Base-by-base conservation (phyloP, 1,140 invertebrate genomes). In the Pseudoatta argentina region DNA sequence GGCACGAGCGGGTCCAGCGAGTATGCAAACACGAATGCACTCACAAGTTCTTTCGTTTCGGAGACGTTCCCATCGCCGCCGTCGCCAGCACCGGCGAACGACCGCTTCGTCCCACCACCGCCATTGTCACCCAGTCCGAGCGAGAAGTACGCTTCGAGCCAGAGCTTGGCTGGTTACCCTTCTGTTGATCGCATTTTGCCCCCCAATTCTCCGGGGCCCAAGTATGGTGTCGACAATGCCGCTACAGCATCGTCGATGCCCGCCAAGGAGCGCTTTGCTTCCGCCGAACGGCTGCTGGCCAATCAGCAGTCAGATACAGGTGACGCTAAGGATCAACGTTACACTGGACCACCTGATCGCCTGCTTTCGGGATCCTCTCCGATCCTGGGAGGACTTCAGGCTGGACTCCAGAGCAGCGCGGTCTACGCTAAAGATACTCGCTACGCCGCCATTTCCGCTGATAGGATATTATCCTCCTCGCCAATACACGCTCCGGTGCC, bases 31-130 rank as follows among this genome's bases (percentile, higher is more conserved):
- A 24, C 83, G 21, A 89, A 85, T 64, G 89, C 87, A 63, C 66
- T 92, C 57, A 67, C 79, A n/a, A 92, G 91, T 16, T 85, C 93
- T 12, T 94, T 95, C 86, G 93, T 92, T 30, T 76, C 93, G 57
- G 95, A 95, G 63, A 94, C 91, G 18, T 95, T 95, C 82, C 95
- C 95, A 18, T 95, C 94, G 18, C 95, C 95, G 48, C 94, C 95
- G 4, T 95, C 95, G 27, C 95, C 95, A 27, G 95, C 94, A 16
- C 95, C 95, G 7, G 91, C 93, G 12, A 94, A 93, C 86, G 94
- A 95, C 63, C 91, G 93, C 6, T 95, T 95, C 88, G 93, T 95
- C 18, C 94, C 94, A 34, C 94, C 94, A 55, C 95, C 95, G 24
- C 95, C 95, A 3, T 83, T 95, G 2, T 95, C 95, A 30, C 95